Evolutionary conservation across 2,888 invertebrate genomes (phyloP).

Genomic region (Metacarcinus magister): DNA sequence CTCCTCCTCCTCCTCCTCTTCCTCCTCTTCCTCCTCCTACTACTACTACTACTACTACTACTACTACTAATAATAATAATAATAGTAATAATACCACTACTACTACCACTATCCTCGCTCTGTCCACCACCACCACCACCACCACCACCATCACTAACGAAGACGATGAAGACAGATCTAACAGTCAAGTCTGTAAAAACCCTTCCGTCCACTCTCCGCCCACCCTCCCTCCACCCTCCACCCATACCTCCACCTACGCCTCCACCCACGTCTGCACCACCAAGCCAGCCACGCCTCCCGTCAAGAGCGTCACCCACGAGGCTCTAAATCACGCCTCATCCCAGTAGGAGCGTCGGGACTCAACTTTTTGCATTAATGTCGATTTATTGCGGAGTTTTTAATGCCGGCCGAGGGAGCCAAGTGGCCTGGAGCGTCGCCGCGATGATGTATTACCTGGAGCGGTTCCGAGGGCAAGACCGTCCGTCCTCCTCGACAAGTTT

Average conservation of each 20-base stretch:
- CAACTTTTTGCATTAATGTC: conserved; percentile 41
- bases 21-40: too few relatives aligned
- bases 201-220: background rate
- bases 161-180: conserved; percentile 26
- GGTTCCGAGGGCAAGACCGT: background rate
- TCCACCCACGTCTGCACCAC: background rate
- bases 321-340: conserved; percentile 9
- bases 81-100: too few relatives aligned
- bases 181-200: background rate
- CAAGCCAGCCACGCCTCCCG: background rate
- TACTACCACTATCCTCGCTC: background rate
- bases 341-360: background rate
- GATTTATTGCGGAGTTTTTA: conserved; percentile 41
- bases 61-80: too few relatives aligned
- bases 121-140: background rate
- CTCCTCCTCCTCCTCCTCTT: too few relatives aligned
- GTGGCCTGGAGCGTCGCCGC: background rate
- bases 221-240: background rate
- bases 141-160: conserved; percentile 6
- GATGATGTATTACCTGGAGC: background rate
- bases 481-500: background rate
- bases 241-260: background rate
- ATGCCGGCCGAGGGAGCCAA: conserved; percentile 4
- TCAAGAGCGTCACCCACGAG: background rate
- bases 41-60: too few relatives aligned